These are phyloP conservation scores for Hoplodrina ambigua DNA, from an alignment of 2,888 invertebrate genomes.

Conservation along the genomic window DNA sequence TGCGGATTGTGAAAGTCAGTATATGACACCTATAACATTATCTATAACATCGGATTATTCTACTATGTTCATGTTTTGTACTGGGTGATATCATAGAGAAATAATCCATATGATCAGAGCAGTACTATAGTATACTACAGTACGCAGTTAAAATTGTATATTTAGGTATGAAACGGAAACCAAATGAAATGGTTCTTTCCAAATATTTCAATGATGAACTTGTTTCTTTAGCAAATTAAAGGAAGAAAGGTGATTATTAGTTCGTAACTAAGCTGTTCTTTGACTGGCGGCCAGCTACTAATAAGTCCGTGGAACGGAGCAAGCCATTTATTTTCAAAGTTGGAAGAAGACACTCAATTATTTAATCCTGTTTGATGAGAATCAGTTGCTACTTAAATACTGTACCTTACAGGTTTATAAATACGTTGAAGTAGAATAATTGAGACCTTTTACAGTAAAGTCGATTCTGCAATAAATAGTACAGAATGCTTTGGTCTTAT, in stretches of 20 bases:
- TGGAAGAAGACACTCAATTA: constrained; percentile 24
- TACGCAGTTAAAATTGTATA: neutral
- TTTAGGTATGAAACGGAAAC: constrained; percentile 3
- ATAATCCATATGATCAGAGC: no score
- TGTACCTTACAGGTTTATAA: neutral
- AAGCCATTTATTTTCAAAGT: constrained; percentile 39
- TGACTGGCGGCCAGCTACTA: constrained; percentile 33
- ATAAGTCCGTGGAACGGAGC: constrained; percentile 33
- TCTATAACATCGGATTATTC: no score
- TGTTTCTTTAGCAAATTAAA: constrained; percentile 22
- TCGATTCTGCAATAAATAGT: neutral
- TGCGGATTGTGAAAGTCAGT: constrained; percentile 16
- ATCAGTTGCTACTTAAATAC: constrained; percentile 8
- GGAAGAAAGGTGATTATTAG: constrained; percentile 40
- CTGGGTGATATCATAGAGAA: no score
- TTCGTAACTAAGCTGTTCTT: constrained; percentile 41
- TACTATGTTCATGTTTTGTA: no score
- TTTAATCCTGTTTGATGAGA: constrained; percentile 39
- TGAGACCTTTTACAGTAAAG: neutral
- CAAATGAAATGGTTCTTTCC: neutral
- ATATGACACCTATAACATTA: neutral
- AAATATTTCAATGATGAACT: constrained; percentile 8
- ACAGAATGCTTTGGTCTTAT: neutral
- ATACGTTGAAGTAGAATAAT: neutral
- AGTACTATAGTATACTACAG: neutral